Conservation (phyloP, 2,888 invertebrate genomes). For the Epistrophe eligans region DNA sequence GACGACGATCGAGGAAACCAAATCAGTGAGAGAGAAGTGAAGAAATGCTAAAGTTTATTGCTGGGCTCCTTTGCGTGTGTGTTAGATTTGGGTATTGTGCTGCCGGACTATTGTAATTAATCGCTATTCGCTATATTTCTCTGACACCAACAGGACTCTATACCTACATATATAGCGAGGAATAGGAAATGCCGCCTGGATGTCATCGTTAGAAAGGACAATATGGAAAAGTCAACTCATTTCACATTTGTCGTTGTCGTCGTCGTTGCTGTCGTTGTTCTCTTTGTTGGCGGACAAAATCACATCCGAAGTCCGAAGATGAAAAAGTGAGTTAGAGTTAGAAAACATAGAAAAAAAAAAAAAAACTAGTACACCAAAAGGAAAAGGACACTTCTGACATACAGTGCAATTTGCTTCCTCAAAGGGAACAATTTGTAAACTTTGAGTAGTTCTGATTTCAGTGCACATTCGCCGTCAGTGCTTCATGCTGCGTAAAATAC, state of each 20-base stretch:
- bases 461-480: conserved; percentile 42
- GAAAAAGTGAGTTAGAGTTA: conserved; percentile 45
- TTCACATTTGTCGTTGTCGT: conserved; percentile 20
- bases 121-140: conserved; percentile 67
- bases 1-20: conserved; percentile 35
- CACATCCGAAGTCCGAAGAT: conserved; percentile 53
- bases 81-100: conserved; percentile 34
- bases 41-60: conserved; percentile 50
- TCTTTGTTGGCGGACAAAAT: conserved; percentile 41
- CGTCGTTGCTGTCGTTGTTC: conserved; percentile 16
- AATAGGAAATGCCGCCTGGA: conserved; percentile 65
- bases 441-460: conserved; percentile 66
- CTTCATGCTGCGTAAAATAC: conserved; percentile 45
- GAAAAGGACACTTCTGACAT: conserved; percentile 27
- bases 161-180: not conserved
- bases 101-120: conserved; percentile 68
- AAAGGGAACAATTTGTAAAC: conserved; percentile 70
- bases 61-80: conserved; percentile 19
- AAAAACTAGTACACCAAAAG: conserved; percentile 10
- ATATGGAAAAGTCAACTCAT: conserved; percentile 68
- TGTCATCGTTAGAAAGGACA: conserved; percentile 66
- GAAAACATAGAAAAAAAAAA: not conserved
- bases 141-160: conserved; percentile 61
- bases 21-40: conserved; percentile 32
- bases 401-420: conserved; percentile 58